These are phyloP conservation scores for Oasisia sp. DNA, from an alignment of 2,888 invertebrate genomes.

Conservation along the genomic window DNA sequence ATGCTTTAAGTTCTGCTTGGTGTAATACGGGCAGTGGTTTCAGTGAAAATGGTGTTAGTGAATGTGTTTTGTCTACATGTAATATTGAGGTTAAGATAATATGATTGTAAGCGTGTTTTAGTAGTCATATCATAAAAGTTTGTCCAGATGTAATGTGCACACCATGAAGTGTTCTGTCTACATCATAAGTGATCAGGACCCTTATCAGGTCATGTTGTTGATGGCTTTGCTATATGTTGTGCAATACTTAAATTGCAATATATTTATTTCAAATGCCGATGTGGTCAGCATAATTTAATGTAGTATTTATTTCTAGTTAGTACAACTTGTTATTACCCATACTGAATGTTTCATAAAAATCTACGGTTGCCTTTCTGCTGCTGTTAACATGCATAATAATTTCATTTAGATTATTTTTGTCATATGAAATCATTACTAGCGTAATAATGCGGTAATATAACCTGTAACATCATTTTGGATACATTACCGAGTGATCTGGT, in stretches of 20 bases:
- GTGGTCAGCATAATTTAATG: neutral
- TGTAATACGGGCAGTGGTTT: neutral
- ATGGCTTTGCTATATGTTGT: neutral
- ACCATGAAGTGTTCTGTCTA: neutral
- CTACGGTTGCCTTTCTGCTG: neutral
- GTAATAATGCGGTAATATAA: too few relatives aligned
- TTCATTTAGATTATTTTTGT: too few relatives aligned
- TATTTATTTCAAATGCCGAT: neutral
- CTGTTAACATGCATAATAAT: too few relatives aligned
- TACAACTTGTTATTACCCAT: neutral
- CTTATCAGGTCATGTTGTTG: neutral
- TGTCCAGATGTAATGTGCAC: neutral
- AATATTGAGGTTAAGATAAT: neutral
- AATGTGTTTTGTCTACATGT: neutral
- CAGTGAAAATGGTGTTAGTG: neutral
- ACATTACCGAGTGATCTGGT: neutral
- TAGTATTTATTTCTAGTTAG: constrained; percentile 6
- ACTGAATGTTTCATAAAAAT: neutral
- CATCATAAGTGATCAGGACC: neutral
- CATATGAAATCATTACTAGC: neutral
- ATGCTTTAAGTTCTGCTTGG: neutral
- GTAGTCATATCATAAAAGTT: too few relatives aligned
- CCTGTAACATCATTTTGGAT: neutral
- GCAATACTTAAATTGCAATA: neutral
- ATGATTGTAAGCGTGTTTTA: too few relatives aligned